Evolutionary conservation across 2,888 invertebrate genomes (phyloP).

Genomic region (Octonoba sinensis): DNA sequence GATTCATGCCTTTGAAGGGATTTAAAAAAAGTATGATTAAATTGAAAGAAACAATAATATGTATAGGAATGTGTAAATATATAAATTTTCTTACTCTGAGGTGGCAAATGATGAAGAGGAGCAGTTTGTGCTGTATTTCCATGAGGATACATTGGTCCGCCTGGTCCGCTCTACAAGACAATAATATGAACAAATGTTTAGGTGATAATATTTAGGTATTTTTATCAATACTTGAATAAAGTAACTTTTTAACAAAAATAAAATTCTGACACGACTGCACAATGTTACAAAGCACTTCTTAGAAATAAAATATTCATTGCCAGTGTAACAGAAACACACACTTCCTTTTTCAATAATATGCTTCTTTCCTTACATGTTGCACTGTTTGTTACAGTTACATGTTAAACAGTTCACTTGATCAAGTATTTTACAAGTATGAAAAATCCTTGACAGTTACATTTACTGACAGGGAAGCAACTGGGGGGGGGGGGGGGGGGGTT

Average conservation of each 20-base stretch:
- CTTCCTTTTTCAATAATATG: no score
- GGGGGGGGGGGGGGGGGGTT: no score
- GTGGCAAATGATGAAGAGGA: slow-evolving; percentile 64
- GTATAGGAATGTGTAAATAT: not conserved
- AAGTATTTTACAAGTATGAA: no score
- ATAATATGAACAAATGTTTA: not conserved
- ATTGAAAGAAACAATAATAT: not conserved
- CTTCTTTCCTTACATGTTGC: no score
- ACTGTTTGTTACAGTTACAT: no score
- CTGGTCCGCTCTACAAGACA: slow-evolving; percentile 49
- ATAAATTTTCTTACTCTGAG: slow-evolving; percentile 46
- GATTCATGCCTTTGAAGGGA: slow-evolving; percentile 44
- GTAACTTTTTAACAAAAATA: not conserved
- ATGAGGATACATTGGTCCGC: slow-evolving; percentile 62
- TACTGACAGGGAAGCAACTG: no score
- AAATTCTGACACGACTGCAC: not conserved
- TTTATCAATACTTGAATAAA: not conserved
- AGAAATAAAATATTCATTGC: no score
- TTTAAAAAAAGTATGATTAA: not conserved
- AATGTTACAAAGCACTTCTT: no score
- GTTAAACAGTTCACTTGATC: no score
- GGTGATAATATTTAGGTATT: not conserved
- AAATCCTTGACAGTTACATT: no score
- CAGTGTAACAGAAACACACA: no score
- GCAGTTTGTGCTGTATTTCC: slow-evolving; percentile 56